Evolutionary conservation across 2,888 invertebrate species (phyloP), one percentile per base, ranked within the genome.

Genomic region (Drosophila lacicola): DNA sequence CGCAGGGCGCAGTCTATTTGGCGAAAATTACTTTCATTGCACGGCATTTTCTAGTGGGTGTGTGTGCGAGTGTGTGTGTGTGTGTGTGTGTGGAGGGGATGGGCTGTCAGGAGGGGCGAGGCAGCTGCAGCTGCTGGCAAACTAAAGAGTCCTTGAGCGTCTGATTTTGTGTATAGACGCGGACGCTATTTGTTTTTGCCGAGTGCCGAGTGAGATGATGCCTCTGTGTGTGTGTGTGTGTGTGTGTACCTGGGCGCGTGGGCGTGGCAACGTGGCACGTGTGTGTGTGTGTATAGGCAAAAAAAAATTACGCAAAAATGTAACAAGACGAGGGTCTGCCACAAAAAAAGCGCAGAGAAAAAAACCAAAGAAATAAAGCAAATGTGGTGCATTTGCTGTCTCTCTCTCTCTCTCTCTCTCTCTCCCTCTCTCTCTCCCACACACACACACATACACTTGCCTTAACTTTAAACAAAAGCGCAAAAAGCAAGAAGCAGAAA

Each of bases 81-180:
- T 53, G 53, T 42, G 45, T 41, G 55, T 64, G 44, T 54, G 54
- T 34, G 25, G n/a, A 44, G 45, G 44, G 55, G 37, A 61, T 0
- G 56, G 56, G 65, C 19, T 46, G 46, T n/a, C n/a, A 14, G 10
- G 13, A 33, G 37, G n/a, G 17, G 33, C 2, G 13, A 4, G 17
- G 29, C n/a, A 6, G n/a, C 11, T n/a, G 45, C 19, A 37, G 50
- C 14, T 29, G 50, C 70, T 68, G 60, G 72, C 62, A 66, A 78
- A 61, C 88, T 85, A 65, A 80, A 88, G 82, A 91, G 90, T 90
- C 91, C 90, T 90, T 90, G 91, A 90, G 89, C 81, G 86, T 90
- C 89, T 89, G 89, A 88, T 88, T 89, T 83, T 85, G 80, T 89
- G 89, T 90, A 90, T 82, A 87, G 89, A 90, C 89, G 78, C 80